Conservation (phyloP, 2,888 invertebrate genomes). For the Chaitophorus viminalis region DNA sequence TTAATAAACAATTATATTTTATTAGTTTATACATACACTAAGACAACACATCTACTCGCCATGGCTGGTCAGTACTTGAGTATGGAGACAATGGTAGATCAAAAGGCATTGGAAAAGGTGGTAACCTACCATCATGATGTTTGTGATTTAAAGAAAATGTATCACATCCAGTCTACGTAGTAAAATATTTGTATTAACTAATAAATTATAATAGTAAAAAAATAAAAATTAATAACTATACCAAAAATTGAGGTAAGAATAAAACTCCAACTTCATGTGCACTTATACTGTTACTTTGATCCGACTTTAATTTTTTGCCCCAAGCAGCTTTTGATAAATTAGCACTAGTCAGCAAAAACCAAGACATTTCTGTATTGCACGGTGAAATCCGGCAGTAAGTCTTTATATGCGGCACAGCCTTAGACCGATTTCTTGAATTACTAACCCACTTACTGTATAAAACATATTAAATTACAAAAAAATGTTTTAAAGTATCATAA, state of each 20-base stretch:
- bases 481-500: constrained; percentile 35
- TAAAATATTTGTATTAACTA: constrained; percentile 42
- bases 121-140: constrained; percentile 63
- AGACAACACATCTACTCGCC: constrained; percentile 67
- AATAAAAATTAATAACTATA: constrained; percentile 69
- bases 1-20: too few species aligned
- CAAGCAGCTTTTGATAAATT: constrained; percentile 98
- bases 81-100: constrained; percentile 84
- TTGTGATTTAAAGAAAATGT: constrained; percentile 71
- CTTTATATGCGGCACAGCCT: constrained; percentile 96
- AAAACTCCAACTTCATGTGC: constrained; percentile 94
- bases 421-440: constrained; percentile 74
- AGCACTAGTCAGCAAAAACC: constrained; percentile 89
- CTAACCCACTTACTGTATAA: constrained; percentile 84
- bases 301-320: constrained; percentile 79
- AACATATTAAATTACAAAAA: constrained; percentile 46
- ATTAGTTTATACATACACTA: too few species aligned
- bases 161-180: constrained; percentile 72
- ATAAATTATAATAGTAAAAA: background rate
- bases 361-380: constrained; percentile 76
- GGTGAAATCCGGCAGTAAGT: constrained; percentile 83
- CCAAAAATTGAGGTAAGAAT: constrained; percentile 84
- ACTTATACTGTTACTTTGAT: constrained; percentile 74
- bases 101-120: constrained; percentile 78
- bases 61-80: constrained; percentile 76